A percentile compares a stretch with the other conserved stretches of the same genome.
phyloP scores from a whole-genome alignment of 2,113 vertebrate genomes.

The Chauna torquata region DNA sequence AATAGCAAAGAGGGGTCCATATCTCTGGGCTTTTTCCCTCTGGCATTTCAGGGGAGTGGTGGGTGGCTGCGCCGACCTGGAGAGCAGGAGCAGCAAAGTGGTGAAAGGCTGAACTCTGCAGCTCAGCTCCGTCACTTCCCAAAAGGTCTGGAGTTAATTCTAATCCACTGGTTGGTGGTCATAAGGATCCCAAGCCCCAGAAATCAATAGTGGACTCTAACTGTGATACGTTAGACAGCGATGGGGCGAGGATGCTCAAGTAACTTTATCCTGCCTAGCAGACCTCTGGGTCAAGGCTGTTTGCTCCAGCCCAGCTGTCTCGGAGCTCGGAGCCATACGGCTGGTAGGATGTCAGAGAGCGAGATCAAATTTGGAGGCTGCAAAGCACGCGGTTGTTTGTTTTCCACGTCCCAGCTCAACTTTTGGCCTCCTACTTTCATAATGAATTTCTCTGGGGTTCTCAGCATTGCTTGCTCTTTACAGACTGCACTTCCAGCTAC shows the following conservation, averaged over 20 bases:
- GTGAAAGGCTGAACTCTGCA: background rate
- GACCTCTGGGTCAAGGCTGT: background rate
- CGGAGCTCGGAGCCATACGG: background rate
- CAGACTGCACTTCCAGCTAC: conserved; percentile 52
- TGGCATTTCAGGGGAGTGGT: background rate
- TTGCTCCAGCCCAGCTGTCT: conserved; percentile 51
- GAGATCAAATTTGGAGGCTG: conserved; percentile 20
- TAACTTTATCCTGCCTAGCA: conserved; percentile 49
- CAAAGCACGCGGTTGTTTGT: background rate
- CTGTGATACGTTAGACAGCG: conserved; percentile 2
- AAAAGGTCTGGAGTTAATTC: background rate
- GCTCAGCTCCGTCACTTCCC: background rate
- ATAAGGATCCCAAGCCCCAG: background rate
- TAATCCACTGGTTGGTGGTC: background rate
- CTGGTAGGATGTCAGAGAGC: background rate
- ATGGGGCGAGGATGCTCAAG: background rate
- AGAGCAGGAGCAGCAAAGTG: background rate
- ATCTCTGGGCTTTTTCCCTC: background rate
- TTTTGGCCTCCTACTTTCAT: conserved; percentile 7
- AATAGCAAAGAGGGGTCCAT: background rate
- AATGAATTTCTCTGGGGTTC: conserved; percentile 31
- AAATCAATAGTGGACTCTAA: conserved; percentile 16
- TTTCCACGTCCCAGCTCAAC: background rate
- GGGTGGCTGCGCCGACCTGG: background rate
- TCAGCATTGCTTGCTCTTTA: conserved; percentile 4